These are phyloP conservation scores for Noctua pronuba DNA, from an alignment of 2,888 invertebrate species.

Conservation along the genomic window DNA sequence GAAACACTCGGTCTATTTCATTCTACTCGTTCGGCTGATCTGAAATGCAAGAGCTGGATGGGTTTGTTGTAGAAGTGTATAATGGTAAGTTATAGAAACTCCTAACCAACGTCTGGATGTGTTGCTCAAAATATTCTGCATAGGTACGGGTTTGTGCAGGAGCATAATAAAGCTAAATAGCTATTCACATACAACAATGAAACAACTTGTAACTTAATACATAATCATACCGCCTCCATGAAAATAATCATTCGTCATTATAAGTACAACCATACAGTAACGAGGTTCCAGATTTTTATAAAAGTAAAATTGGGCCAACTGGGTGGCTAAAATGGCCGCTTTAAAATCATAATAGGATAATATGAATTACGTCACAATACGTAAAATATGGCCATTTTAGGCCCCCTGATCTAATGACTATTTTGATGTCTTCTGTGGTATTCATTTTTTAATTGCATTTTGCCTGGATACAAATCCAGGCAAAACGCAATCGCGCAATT, in stretches of 20 bases:
- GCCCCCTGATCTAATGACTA: conserved; percentile 2
- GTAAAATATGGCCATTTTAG: too few relatives aligned
- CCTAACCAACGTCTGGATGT: not conserved
- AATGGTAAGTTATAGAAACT: not conserved
- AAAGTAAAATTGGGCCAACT: not conserved
- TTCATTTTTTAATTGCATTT: too few relatives aligned
- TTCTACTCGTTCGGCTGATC: not conserved
- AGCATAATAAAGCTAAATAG: too few relatives aligned
- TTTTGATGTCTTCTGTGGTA: conserved; percentile 18
- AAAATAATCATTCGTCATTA: not conserved
- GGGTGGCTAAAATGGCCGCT: too few relatives aligned
- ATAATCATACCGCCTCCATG: not conserved
- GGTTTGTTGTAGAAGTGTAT: too few relatives aligned
- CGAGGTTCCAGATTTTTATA: too few relatives aligned
- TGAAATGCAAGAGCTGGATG: not conserved
- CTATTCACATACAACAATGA: not conserved
- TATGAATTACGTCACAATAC: too few relatives aligned
- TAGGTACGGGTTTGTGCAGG: too few relatives aligned
- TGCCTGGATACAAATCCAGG: too few relatives aligned
- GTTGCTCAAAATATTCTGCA: too few relatives aligned
- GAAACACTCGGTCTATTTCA: not conserved
- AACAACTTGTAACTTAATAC: not conserved
- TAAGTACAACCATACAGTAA: not conserved
- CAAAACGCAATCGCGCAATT: conserved; percentile 31
- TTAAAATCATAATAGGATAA: too few relatives aligned